Evolutionary conservation across 2,888 invertebrate genomes (phyloP).

Genomic region (Drosophila acutilabella): DNA sequence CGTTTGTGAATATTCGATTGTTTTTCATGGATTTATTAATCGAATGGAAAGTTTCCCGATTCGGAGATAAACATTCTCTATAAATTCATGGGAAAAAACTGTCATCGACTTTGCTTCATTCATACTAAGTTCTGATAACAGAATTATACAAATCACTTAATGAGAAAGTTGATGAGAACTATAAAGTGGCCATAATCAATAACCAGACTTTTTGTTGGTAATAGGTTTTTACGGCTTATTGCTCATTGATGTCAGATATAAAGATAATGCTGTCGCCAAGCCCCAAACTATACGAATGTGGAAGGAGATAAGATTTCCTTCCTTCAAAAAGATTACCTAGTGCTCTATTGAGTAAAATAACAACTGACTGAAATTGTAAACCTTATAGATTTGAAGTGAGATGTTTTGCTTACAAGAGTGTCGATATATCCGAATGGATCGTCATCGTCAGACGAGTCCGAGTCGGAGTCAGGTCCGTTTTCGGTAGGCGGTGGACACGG

Average conservation of each 20-base stretch:
- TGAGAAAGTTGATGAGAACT: conserved; percentile 19
- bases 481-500: conserved; percentile 84
- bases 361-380: background rate
- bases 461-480: conserved; percentile 82
- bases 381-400: too few species aligned
- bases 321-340: conserved; percentile 44
- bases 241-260: conserved; percentile 42
- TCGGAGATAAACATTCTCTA: too few species aligned
- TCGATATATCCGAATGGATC: conserved; percentile 84
- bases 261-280: conserved; percentile 45
- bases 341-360: background rate
- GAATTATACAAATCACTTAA: conserved; percentile 24
- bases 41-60: too few species aligned
- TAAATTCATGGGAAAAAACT: background rate
- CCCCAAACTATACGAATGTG: background rate
- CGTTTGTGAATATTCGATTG: too few species aligned
- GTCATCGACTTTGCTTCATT: conserved; percentile 13
- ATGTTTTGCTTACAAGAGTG: conserved; percentile 82
- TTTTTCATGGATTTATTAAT: too few species aligned
- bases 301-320: conserved; percentile 22
- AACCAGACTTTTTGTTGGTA: conserved; percentile 35
- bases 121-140: conserved; percentile 14
- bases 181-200: conserved; percentile 19
- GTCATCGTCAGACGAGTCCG: conserved; percentile 83
- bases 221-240: conserved; percentile 17